phyloP scores from a whole-genome alignment of 2,113 vertebrate species.

The Clinocottus analis region DNA sequence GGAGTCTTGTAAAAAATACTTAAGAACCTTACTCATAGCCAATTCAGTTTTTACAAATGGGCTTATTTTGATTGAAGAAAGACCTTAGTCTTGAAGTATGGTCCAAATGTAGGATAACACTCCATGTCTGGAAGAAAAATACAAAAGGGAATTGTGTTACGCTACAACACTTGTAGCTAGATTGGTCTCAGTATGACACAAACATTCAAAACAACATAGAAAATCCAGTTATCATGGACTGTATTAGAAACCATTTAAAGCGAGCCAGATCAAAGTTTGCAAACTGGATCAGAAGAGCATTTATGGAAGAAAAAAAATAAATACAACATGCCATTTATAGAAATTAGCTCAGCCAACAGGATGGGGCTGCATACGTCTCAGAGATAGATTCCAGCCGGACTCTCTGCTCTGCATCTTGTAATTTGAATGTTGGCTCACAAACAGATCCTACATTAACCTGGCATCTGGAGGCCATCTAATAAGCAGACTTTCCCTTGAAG shows the following conservation, averaged over 20 bases:
- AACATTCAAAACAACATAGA: not conserved
- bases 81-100: not conserved
- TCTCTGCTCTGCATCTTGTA: constrained; percentile 34
- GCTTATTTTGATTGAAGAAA: constrained; percentile 10
- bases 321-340: constrained; percentile 34
- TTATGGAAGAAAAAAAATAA: constrained; percentile 38
- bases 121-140: not conserved
- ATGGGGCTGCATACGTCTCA: constrained; percentile 21
- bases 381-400: constrained; percentile 29
- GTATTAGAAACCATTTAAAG: not conserved
- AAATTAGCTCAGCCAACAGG: constrained; percentile 24
- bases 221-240: not conserved
- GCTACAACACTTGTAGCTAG: not conserved
- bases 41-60: not conserved
- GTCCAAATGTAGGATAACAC: not conserved
- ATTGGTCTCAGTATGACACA: not conserved
- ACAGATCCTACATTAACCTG: constrained; percentile 68
- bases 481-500: constrained; percentile 53
- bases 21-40: not conserved
- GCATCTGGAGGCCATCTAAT: constrained; percentile 65
- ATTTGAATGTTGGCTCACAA: constrained; percentile 55
- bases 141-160: not conserved
- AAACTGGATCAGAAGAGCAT: constrained; percentile 14
- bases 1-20: constrained; percentile 39
- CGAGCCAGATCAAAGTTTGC: constrained; percentile 25